These are phyloP conservation scores for Mus pahari DNA, from an alignment of 2,113 vertebrate species.

Conservation along the genomic window DNA sequence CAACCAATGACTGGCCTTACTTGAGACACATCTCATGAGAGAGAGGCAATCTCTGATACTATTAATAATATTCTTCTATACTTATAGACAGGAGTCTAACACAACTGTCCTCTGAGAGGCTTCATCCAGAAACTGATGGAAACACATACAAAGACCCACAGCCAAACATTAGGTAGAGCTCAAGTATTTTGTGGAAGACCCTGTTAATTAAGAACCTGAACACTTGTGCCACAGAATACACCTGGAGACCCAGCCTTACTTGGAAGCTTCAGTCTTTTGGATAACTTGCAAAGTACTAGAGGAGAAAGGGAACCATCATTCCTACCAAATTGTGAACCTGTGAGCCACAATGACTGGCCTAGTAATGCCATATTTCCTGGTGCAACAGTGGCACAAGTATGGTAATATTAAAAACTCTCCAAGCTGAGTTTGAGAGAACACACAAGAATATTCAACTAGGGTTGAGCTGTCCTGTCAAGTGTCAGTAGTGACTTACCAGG, in stretches of 20 bases:
- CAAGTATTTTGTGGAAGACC: background rate
- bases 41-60: too few relatives aligned
- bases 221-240: background rate
- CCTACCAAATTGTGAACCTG: background rate
- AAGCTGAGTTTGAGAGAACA: constrained; percentile 16
- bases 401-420: background rate
- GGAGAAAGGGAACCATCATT: background rate
- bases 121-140: too few relatives aligned
- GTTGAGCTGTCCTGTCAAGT: background rate
- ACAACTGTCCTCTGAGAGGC: too few relatives aligned
- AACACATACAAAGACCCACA: too few relatives aligned
- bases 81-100: too few relatives aligned
- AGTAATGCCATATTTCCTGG: background rate
- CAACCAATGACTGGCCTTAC: too few relatives aligned
- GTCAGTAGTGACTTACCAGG: background rate
- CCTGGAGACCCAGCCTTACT: background rate
- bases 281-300: background rate
- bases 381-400: background rate
- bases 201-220: background rate
- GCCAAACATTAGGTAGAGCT: too few relatives aligned
- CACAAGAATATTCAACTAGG: background rate
- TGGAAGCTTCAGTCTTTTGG: background rate
- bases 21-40: too few relatives aligned
- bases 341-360: background rate
- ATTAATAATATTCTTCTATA: too few relatives aligned